Evolutionary conservation across 2,113 vertebrate genomes (phyloP).

Genomic region (Tinamus guttatus): DNA sequence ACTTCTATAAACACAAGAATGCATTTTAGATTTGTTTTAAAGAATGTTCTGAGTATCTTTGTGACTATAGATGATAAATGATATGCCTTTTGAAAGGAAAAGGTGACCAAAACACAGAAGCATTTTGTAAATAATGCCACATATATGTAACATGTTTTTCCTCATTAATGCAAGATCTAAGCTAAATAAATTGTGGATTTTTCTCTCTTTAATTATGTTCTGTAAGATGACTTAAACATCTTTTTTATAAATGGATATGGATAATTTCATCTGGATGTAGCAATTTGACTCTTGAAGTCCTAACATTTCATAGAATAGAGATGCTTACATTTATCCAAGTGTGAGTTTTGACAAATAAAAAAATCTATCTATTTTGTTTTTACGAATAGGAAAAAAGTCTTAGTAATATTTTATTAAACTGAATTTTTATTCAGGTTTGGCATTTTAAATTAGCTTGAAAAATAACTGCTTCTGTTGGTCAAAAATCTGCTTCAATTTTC

Average conservation of each 20-base stretch:
- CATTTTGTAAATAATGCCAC: background rate
- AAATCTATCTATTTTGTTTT: background rate
- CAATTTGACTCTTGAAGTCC: background rate
- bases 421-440: background rate
- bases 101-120: background rate
- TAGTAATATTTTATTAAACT: background rate
- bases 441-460: background rate
- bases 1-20: constrained; percentile 10
- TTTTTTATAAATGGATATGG: background rate
- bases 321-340: background rate
- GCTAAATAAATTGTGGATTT: background rate
- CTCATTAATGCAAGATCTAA: background rate
- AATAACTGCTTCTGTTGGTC: background rate
- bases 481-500: background rate
- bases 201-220: background rate
- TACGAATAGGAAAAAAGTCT: background rate
- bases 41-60: constrained; percentile 1
- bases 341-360: background rate
- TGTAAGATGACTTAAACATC: background rate
- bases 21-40: constrained; percentile 11
- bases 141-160: background rate
- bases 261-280: background rate
- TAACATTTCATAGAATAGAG: background rate
- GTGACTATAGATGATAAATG: background rate
- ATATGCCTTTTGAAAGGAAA: background rate